Conservation (phyloP, 92 coral and sea anemone genomes). For the Anthopleura xanthogrammica region DNA sequence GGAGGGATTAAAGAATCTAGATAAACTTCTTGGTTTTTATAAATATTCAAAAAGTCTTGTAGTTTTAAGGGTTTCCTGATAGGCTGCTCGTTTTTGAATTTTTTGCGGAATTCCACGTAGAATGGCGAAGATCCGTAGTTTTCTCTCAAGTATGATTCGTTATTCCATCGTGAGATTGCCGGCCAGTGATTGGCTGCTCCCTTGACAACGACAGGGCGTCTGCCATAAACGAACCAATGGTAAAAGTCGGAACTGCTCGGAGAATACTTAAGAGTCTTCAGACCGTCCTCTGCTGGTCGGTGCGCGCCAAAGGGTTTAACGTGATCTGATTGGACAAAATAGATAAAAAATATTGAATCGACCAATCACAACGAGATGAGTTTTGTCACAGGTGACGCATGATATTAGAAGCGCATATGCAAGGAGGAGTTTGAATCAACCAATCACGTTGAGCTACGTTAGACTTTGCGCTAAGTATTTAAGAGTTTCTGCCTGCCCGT, state of each 20-base stretch:
- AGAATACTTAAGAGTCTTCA: slow-evolving; percentile 67
- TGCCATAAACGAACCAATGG: slow-evolving; percentile 64
- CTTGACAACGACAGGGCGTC: slow-evolving; percentile 85
- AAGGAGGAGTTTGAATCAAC: background rate
- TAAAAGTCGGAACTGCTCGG: slow-evolving; percentile 87
- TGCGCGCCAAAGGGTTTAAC: slow-evolving; percentile 74
- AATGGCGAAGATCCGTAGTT: slow-evolving; percentile 69
- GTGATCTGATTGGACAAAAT: slow-evolving; percentile 48
- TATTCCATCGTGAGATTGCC: slow-evolving; percentile 75
- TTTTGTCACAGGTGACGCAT: background rate
- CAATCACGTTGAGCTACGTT: background rate
- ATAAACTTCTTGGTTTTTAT: slow-evolving; percentile 72
- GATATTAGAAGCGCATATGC: background rate
- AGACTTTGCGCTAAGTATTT: background rate
- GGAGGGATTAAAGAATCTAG: slow-evolving; percentile 87
- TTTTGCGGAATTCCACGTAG: slow-evolving; percentile 75
- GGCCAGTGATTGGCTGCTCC: slow-evolving; percentile 93
- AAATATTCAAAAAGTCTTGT: slow-evolving; percentile 69
- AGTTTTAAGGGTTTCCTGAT: slow-evolving; percentile 67
- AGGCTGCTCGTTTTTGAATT: slow-evolving; percentile 70
- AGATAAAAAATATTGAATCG: background rate
- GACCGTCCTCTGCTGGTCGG: slow-evolving; percentile 58
- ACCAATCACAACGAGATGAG: background rate
- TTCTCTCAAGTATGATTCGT: slow-evolving; percentile 74
- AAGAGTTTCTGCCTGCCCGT: too few relatives aligned